Percentiles rank a stretch among this genome's conserved stretches.
phyloP scores from a whole-genome alignment of 2,113 vertebrate genomes.

The Microcebus murinus region DNA sequence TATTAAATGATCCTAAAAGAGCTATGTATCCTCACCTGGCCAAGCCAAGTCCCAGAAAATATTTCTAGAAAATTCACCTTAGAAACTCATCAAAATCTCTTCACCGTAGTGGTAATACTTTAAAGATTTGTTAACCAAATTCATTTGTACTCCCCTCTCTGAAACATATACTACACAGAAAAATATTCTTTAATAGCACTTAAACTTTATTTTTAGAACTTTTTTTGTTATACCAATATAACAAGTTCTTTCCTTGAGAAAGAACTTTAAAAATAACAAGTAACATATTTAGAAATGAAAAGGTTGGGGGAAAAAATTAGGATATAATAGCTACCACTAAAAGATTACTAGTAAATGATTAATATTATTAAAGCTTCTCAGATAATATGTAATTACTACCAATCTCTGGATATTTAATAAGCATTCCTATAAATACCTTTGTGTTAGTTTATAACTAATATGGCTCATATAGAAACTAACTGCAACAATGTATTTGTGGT shows the following conservation, averaged over 20 bases:
- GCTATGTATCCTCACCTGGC: not conserved
- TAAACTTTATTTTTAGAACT: conserved; percentile 2
- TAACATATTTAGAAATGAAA: conserved; percentile 2
- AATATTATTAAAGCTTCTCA: conserved; percentile 31
- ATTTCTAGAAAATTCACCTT: not conserved
- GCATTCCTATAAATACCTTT: conserved; percentile 10
- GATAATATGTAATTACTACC: conserved; percentile 34
- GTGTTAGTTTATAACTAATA: not conserved
- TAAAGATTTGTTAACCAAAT: conserved; percentile 16
- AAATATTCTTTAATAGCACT: conserved; percentile 29
- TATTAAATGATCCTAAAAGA: conserved; percentile 37
- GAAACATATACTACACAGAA: not conserved
- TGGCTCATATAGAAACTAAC: not conserved
- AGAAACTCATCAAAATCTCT: conserved; percentile 15
- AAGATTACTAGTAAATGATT: not conserved
- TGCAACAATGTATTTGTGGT: not conserved
- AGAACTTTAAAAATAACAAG: conserved; percentile 28
- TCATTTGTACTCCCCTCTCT: not conserved
- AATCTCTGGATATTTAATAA: not conserved
- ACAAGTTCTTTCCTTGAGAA: conserved; percentile 20
- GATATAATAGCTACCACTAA: not conserved
- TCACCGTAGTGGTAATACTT: not conserved
- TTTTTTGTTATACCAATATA: conserved; percentile 1
- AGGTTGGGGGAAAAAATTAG: not conserved
- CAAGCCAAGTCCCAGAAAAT: conserved; percentile 24